Evolutionary conservation across 2,888 invertebrate species (phyloP), one percentile per base, ranked within the genome.

Genomic region (Hybos culiciformis): DNA sequence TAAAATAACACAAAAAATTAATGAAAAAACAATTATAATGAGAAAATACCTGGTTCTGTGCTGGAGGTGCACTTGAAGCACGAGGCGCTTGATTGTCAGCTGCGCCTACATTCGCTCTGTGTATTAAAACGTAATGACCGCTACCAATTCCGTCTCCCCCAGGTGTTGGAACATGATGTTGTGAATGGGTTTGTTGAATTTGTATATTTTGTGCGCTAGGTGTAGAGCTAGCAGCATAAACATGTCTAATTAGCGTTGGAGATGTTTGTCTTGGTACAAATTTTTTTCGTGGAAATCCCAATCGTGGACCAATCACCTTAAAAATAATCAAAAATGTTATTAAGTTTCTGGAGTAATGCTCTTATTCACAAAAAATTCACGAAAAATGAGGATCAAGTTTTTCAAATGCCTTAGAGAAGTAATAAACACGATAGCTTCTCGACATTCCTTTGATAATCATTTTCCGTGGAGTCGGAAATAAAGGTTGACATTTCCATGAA

Each of bases 51-150:
- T 66, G 64, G 60, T 75, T 75, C 55, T 72, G 75, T 38, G 79
- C 72, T 11, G 87, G 83, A 12, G 86, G 87, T 2, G 88, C 87
- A 59, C 86, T 87, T 1, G 86, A 85, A 1, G 88, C 86, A 41
- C 88, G 72, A 1, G 87, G 86, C 7, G 82, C 79, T 42, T 77
- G 75, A 55, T 73, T 77, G 37, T 76, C 76, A 42, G 73, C 73
- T 9, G 72, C 62, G 38, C 65, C 66, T 29, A 66, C 69, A 46
- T 74, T 74, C 12, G 82, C 79, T 46, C 84, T 73, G 61, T 86
- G 85, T 24, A 87, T 83, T 19, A 86, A 70, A 47, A 87, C 82
- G 63, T 86, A 87, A 57, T 85, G 86, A 2, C 83, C 83, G 45
- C 82, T 59, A 38, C 61, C 62, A 44, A 62, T 62, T 3, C 29